Percentiles rank a stretch among this genome's conserved stretches.
Evolutionary conservation across 1,140 invertebrate genomes (phyloP).

Genomic region (Hetaerina americana): DNA sequence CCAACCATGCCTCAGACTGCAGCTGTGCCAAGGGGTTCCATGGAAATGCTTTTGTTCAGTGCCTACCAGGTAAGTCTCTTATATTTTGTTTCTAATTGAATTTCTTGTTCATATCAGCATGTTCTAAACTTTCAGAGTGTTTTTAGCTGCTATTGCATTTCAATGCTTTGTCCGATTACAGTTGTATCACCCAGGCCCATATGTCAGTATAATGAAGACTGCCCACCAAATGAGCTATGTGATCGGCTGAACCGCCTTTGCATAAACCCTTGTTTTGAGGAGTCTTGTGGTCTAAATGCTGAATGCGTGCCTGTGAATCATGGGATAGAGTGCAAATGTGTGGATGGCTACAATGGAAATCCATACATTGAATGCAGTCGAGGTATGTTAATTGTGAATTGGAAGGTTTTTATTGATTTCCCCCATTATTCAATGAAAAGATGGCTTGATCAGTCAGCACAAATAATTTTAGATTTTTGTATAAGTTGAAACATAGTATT

Average conservation of each 20-base stretch:
- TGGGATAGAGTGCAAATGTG: constrained; percentile 62
- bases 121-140: background rate
- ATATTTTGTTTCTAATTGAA: constrained; percentile 2
- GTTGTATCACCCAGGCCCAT: constrained; percentile 49
- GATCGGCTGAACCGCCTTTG: constrained; percentile 68
- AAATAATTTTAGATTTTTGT: background rate
- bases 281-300: constrained; percentile 72
- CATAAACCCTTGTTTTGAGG: constrained; percentile 67
- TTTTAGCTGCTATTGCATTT: background rate
- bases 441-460: background rate
- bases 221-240: constrained; percentile 64
- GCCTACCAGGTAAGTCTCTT: constrained; percentile 49
- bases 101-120: background rate
- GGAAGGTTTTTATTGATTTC: background rate
- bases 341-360: constrained; percentile 61
- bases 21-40: constrained; percentile 70
- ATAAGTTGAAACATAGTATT: too few species aligned
- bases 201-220: constrained; percentile 83
- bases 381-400: constrained; percentile 27
- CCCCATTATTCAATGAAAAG: background rate
- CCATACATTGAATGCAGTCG: constrained; percentile 56
- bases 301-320: constrained; percentile 65
- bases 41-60: constrained; percentile 71
- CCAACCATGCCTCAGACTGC: constrained; percentile 74
- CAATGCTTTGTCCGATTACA: constrained; percentile 28